phyloP scores from a whole-genome alignment of 2,888 invertebrate genomes.

The Opisthograptis luteolata region DNA sequence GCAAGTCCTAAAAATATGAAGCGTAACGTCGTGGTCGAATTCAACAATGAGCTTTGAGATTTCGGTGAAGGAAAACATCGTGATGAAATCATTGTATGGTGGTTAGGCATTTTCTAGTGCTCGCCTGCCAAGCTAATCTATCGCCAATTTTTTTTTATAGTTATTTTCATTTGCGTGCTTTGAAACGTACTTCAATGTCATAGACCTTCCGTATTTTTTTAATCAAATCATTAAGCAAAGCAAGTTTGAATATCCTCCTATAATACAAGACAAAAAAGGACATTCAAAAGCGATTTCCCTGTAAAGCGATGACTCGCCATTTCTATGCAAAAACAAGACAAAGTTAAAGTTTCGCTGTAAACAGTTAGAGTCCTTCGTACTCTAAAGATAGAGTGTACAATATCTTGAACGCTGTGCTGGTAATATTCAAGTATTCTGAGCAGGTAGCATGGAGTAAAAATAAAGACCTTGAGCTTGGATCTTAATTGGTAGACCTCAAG shows the following conservation, averaged over 20 bases:
- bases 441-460: background rate
- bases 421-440: no score
- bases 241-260: slow-evolving; percentile 11
- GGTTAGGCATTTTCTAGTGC: no score
- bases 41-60: no score
- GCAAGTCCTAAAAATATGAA: no score
- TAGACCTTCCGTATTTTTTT: background rate
- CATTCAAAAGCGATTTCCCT: slow-evolving; percentile 17
- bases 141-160: no score
- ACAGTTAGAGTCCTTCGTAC: background rate
- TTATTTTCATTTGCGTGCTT: no score
- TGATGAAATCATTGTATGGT: no score
- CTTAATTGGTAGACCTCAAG: no score
- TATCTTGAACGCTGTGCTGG: background rate
- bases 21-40: no score
- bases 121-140: no score
- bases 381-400: background rate
- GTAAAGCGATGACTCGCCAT: slow-evolving; percentile 21
- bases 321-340: slow-evolving; percentile 3
- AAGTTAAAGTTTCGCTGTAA: background rate
- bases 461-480: background rate
- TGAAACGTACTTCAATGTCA: no score
- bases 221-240: slow-evolving; percentile 1
- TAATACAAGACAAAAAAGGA: slow-evolving; percentile 19
- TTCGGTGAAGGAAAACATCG: no score